A percentile compares a stretch with the other conserved stretches of the same genome.
Evolutionary conservation across 2,113 vertebrate genomes (phyloP).

Genomic region (Climacteris rufus): DNA sequence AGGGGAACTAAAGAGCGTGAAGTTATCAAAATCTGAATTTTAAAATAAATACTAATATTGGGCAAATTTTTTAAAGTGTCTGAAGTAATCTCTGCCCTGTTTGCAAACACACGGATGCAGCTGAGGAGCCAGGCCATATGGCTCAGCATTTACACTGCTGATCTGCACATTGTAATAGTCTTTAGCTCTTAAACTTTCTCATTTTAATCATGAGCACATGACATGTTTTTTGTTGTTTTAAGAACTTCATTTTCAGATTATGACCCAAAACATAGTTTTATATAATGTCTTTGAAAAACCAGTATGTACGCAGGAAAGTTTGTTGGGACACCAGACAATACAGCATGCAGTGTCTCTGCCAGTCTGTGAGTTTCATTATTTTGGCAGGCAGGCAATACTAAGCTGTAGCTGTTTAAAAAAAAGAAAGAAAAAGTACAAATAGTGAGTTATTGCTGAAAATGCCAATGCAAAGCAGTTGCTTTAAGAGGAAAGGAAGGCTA

Average conservation of each 20-base stretch:
- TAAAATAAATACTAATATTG: not conserved
- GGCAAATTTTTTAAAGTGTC: not conserved
- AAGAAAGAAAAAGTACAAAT: not conserved
- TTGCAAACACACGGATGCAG: fast-evolving
- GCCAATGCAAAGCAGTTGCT: not conserved
- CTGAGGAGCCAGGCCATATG: not conserved
- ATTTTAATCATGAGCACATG: not conserved
- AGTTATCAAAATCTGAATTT: not conserved
- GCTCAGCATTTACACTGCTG: not conserved
- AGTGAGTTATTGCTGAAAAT: not conserved
- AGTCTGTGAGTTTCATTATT: not conserved
- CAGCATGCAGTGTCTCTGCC: not conserved
- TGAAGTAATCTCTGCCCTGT: not conserved
- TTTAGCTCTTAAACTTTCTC: not conserved
- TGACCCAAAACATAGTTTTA: not conserved
- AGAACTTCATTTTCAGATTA: not conserved
- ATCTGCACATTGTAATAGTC: not conserved
- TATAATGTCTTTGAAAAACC: not conserved
- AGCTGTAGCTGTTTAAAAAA: not conserved
- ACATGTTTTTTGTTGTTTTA: not conserved
- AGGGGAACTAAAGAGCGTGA: not conserved
- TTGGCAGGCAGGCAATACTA: not conserved
- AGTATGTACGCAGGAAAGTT: not conserved
- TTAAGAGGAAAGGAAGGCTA: not conserved
- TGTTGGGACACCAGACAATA: not conserved